Evolutionary conservation across 2,113 vertebrate genomes (phyloP).

Genomic region (Urocitellus parryii): DNA sequence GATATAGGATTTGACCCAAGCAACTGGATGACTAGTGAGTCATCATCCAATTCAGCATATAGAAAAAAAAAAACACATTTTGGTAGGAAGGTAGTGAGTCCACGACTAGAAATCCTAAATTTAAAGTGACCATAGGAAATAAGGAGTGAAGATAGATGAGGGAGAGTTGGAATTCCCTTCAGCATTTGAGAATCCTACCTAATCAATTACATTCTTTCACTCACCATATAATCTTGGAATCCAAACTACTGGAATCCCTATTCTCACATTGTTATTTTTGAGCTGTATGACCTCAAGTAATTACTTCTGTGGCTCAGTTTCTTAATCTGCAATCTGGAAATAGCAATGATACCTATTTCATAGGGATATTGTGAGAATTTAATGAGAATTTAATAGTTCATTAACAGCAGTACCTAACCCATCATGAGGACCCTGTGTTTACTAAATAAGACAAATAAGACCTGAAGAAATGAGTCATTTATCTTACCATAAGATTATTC

Average conservation of each 20-base stretch:
- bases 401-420: not conserved
- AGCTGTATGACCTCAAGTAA: not conserved
- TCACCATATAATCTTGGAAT: not conserved
- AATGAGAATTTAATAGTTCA: not conserved
- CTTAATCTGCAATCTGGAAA: not conserved
- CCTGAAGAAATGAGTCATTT: not conserved
- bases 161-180: not conserved
- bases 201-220: not conserved
- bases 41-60: not conserved
- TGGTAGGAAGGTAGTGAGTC: not conserved
- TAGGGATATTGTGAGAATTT: not conserved
- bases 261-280: not conserved
- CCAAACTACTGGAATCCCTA: not conserved
- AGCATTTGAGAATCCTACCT: not conserved
- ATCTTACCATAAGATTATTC: conserved; percentile 6
- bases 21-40: not conserved
- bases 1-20: not conserved
- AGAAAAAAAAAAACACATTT: not conserved
- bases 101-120: not conserved
- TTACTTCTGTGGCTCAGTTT: not conserved
- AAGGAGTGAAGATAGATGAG: not conserved
- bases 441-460: not conserved
- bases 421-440: not conserved
- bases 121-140: not conserved
- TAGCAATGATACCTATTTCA: not conserved